These are phyloP conservation scores for Myopa tessellatipennis DNA, from an alignment of 2,888 invertebrate genomes.

Conservation along the genomic window DNA sequence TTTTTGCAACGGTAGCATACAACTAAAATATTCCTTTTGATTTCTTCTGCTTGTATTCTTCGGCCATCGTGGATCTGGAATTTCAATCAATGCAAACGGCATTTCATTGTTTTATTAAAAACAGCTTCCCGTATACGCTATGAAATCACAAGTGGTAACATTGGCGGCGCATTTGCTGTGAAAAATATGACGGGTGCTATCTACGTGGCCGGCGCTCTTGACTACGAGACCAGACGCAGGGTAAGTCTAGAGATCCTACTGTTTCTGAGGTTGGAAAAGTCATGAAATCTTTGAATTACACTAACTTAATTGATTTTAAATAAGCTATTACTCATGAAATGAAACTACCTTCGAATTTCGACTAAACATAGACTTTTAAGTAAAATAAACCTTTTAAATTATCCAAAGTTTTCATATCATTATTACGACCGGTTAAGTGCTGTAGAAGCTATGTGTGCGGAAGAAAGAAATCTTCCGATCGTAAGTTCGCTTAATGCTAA, in stretches of 20 bases:
- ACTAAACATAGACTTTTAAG: no score
- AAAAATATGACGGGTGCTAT: conserved; percentile 99
- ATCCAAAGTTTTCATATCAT: no score
- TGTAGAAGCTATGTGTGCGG: no score
- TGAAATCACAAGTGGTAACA: conserved; percentile 99
- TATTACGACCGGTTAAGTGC: no score
- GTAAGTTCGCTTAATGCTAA: no score
- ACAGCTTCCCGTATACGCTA: conserved; percentile 98
- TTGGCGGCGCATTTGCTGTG: conserved; percentile 97
- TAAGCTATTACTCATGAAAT: no score
- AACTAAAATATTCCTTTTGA: not conserved
- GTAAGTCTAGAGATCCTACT: conserved; percentile 73
- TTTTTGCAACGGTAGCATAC: no score
- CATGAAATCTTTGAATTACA: no score
- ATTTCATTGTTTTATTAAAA: not conserved
- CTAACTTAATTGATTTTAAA: no score
- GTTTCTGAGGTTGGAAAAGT: not conserved
- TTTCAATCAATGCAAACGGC: conserved; percentile 22
- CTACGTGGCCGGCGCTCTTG: conserved; percentile 95
- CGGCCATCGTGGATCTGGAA: not conserved
- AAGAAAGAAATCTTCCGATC: no score
- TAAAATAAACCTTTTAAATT: no score
- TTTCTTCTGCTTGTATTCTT: not conserved
- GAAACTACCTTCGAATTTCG: no score
- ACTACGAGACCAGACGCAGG: conserved; percentile 95